Percentiles rank a stretch among this genome's conserved stretches.
Conservation (phyloP, 2,797 vertebrate genomes). For the Myotis daubentonii region DNA sequence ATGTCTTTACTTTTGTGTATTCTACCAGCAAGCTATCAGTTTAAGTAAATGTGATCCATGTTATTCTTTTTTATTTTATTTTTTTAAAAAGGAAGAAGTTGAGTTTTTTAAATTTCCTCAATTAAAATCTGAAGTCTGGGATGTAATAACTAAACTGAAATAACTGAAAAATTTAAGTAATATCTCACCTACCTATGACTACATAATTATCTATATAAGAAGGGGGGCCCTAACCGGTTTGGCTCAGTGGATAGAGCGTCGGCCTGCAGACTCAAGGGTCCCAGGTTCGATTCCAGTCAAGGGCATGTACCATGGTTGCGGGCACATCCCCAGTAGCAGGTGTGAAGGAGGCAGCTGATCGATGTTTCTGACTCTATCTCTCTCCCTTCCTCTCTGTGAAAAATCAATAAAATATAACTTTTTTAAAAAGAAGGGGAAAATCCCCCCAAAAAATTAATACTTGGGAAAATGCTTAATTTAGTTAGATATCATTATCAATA, state of each 20-base stretch:
- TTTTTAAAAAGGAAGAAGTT: not conserved
- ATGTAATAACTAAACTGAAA: not conserved
- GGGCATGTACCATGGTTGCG: no score
- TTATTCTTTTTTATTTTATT: not conserved
- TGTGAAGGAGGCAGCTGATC: no score
- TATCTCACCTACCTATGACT: not conserved
- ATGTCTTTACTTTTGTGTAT: not conserved
- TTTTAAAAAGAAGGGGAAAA: not conserved
- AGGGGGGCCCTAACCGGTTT: not conserved
- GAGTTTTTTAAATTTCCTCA: not conserved
- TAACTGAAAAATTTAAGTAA: not conserved
- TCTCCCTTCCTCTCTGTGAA: no score
- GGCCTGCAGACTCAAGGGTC: no score
- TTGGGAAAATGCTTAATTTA: not conserved
- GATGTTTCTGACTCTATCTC: no score
- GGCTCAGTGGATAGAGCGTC: no score
- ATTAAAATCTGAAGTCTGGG: conserved; percentile 9
- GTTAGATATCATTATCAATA: not conserved
- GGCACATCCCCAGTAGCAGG: no score
- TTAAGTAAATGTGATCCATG: not conserved
- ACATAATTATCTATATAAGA: not conserved
- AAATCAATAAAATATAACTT: no score
- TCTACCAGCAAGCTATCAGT: not conserved
- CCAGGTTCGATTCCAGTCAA: no score
- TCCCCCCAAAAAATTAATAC: not conserved